Base-by-base conservation (phyloP, 2,797 vertebrate genomes). In the Crax fasciolata region DNA sequence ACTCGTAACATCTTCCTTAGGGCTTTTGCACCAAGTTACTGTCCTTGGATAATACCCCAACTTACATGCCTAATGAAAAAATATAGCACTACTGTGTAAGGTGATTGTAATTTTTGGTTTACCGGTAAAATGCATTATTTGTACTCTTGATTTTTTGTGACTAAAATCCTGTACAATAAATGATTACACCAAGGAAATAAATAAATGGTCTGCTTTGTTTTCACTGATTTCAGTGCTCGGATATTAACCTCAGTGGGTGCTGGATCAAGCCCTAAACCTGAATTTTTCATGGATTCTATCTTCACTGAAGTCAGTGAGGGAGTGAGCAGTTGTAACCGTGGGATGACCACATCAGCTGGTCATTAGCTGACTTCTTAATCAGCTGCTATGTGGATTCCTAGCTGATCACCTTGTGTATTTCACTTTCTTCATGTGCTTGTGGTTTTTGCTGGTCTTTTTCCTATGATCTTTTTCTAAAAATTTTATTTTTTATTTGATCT, bases 81-180 rank as follows among this genome's bases (percentile, higher is more conserved):
- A 23, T 51, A 6, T 5, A 5, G 41, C 76, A 3, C 6, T 35
- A 13, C 39, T n/a, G 1, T 25, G 14, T 15, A 52, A 77, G 20
- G 55, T 23, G 24, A 44, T 41, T 59, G 57, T 61, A 16, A 9
- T 61, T 71, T 81, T 77, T 66, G 3, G 48, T 74, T 6, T 57
- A 13, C 0, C 19, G 11, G 1, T 23, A 2, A 3, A 11, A 0
- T 55, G 20, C 15, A 41, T 30, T 41, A n/a, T 48, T 62, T 74
- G 10, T 73, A 5, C 19, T 61, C 30, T 61, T 62, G 27, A n/a
- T 55, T 27, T 39, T 74, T 66, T 27, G 2, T 9, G 57, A 38
- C 63, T 70, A 41, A 86, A 91, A 44, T 59, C 39, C 11, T n/a
- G 4, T 27, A 2, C 16, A 2, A 11, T 28, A 86, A 79, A 76